Evolutionary conservation across 1,140 invertebrate species (phyloP).

Genomic region (Diplogasteroides magnus): DNA sequence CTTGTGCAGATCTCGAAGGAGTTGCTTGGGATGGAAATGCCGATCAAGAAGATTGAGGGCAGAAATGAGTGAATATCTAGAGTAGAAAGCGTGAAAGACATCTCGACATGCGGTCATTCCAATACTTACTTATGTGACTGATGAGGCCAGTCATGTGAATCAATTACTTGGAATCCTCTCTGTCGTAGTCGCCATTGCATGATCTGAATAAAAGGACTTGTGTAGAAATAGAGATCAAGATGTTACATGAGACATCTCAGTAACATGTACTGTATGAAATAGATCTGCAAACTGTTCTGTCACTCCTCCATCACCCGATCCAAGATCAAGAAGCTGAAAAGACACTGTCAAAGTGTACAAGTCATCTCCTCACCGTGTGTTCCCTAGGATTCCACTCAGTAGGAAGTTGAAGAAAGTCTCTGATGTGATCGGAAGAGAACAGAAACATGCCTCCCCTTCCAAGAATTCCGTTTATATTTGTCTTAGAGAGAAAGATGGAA

Average conservation of each 20-base stretch:
- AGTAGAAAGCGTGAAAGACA: too few species aligned
- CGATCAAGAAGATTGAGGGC: conserved; percentile 85
- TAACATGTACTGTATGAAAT: conserved; percentile 67
- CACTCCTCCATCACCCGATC: conserved; percentile 83
- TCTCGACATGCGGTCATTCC: too few species aligned
- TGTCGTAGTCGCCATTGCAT: conserved; percentile 47
- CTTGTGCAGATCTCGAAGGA: conserved; percentile 61
- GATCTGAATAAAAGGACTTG: conserved; percentile 26
- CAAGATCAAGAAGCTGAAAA: conserved; percentile 71
- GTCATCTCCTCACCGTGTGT: conserved; percentile 26
- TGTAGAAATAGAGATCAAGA: neutral
- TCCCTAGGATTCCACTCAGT: conserved; percentile 34
- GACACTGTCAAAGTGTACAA: neutral
- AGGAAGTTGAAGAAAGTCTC: conserved; percentile 62
- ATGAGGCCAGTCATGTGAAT: conserved; percentile 69
- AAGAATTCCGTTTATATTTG: conserved; percentile 73
- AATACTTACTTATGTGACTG: conserved; percentile 63
- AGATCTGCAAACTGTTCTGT: conserved; percentile 70
- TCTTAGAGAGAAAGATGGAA: conserved; percentile 72
- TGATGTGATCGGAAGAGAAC: conserved; percentile 72
- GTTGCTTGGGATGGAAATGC: conserved; percentile 71
- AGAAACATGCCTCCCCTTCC: conserved; percentile 72
- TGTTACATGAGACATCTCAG: conserved; percentile 72
- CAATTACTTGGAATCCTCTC: conserved; percentile 66
- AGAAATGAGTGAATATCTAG: conserved; percentile 63